Base-by-base conservation (phyloP, 2,888 invertebrate genomes). In the Papilio protenor region DNA sequence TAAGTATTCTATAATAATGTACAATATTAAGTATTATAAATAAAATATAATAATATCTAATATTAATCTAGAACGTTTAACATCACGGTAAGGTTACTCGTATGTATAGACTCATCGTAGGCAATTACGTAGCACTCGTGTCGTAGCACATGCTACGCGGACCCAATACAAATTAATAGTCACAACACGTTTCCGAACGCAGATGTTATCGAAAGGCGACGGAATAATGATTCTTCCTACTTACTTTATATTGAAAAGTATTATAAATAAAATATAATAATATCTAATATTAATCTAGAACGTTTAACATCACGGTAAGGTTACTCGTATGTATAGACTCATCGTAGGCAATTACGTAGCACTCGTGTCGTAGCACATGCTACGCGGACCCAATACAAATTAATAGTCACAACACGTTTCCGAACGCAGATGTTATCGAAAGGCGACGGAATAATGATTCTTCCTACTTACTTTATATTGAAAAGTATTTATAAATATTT, bases 371-470 rank as follows among this genome's bases (percentile, higher is more conserved):
- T 61, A 64, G 64, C 64, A 64, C 14, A 18, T 64, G 64, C 64
- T 64, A 64, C 64, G 40, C 8, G 33, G 5, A 40, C 40, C 64
- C 64, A 40, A 64, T 40, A 64, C 18, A 64, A 33, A 64, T 40
- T 40, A 40, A 10, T 18, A 64, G 64, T 64, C 64, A 64, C 16
- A 64, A 40, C 64, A 64, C 64, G 64, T 64, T 33, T 40, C 18
- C 64, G 33, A 64, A 64, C 64, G 33, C 64, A 64, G 40, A 64
- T 64, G 64, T 64, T 64, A 64, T 64, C 40, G 40, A 40, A 33
- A 64, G 12, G 33, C 18, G 23, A 64, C 18, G 23, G 23, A 12
- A 33, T 27, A 27, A 64, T 18, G 33, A 64, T 64, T 18, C 10
- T 64, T 40, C 40, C 33, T 64, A 33, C 21, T 8, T 10, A n/a